Evolutionary conservation across 2,888 invertebrate genomes (phyloP).

Genomic region (Erebia palarica): DNA sequence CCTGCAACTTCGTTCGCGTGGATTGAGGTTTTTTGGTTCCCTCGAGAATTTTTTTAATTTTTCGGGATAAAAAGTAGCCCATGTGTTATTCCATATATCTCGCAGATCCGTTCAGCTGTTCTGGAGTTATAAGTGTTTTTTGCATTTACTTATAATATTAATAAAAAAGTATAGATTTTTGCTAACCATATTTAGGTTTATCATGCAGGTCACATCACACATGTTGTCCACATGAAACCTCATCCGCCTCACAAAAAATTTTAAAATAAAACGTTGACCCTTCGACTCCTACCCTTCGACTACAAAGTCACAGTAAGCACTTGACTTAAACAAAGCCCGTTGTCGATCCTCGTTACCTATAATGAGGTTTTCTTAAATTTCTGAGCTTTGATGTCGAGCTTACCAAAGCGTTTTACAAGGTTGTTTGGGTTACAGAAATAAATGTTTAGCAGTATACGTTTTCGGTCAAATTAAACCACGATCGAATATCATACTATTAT

Average conservation of each 20-base stretch:
- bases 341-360: constrained; percentile 13
- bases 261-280: constrained; percentile 5
- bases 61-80: too few relatives aligned
- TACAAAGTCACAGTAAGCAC: constrained; percentile 9
- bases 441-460: neutral
- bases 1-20: too few relatives aligned
- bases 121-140: too few relatives aligned
- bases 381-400: constrained; percentile 5
- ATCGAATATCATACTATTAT: too few relatives aligned
- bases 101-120: too few relatives aligned
- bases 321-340: constrained; percentile 14
- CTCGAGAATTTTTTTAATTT: too few relatives aligned
- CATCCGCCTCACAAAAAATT: neutral
- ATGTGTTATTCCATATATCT: too few relatives aligned
- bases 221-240: neutral
- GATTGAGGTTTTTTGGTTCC: too few relatives aligned
- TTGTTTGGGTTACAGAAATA: neutral
- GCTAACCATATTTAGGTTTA: neutral
- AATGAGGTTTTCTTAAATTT: constrained; percentile 15
- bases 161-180: too few relatives aligned
- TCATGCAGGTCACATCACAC: neutral
- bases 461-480: too few relatives aligned
- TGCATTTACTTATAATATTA: too few relatives aligned
- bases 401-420: constrained; percentile 3
- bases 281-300: neutral